Evolutionary conservation across 2,113 vertebrate genomes (phyloP).

Genomic region (Macrotis lagotis): DNA sequence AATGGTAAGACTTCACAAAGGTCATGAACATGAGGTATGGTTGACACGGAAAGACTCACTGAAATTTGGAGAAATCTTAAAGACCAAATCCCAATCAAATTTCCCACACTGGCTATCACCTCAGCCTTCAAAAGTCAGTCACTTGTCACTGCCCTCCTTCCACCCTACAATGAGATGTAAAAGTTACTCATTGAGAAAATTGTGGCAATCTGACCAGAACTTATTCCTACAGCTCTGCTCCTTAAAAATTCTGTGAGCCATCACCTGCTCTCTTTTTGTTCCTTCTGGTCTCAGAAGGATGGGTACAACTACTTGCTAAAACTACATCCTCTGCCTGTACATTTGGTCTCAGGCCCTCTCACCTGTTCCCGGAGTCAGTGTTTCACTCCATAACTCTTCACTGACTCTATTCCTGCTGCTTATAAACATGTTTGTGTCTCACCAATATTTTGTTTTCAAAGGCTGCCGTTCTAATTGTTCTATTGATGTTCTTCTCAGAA

Average conservation of each 20-base stretch:
- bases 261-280: background rate
- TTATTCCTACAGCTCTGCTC: background rate
- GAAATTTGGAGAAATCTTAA: background rate
- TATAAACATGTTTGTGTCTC: background rate
- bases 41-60: background rate
- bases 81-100: background rate
- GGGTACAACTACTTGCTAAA: background rate
- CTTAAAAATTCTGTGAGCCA: background rate
- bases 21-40: background rate
- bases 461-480: background rate
- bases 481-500: background rate
- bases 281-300: background rate
- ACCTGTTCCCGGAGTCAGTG: background rate
- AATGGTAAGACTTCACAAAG: conserved; percentile 41
- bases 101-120: background rate
- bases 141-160: background rate
- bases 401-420: background rate
- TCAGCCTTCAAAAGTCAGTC: background rate
- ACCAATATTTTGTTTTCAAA: background rate
- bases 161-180: background rate
- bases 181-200: background rate
- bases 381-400: background rate
- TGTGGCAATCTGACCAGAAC: background rate
- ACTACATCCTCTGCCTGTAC: background rate
- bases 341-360: background rate